A percentile compares a stretch with the other conserved stretches of the same genome.
Conservation (phyloP, 2,888 invertebrate species). For the Cylindroiulus punctatus region DNA sequence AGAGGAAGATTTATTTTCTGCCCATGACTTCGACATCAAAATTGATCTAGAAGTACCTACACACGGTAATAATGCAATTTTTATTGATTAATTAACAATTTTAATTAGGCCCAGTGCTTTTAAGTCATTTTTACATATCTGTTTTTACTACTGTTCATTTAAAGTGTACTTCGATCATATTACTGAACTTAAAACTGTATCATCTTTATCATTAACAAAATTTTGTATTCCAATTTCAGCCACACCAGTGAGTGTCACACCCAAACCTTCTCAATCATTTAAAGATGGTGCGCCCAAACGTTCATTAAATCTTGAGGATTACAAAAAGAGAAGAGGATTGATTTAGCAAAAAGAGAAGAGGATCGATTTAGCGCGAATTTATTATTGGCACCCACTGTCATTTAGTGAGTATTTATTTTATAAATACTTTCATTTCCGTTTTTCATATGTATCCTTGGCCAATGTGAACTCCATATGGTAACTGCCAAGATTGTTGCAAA, state of each 20-base stretch:
- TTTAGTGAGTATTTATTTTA: slow-evolving; percentile 40
- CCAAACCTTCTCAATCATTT: slow-evolving; percentile 76
- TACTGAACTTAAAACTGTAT: too few relatives aligned
- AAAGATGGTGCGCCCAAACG: slow-evolving; percentile 85
- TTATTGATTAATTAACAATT: slow-evolving; percentile 22
- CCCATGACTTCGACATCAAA: slow-evolving; percentile 95
- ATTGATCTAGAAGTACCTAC: slow-evolving; percentile 86
- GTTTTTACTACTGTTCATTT: neutral
- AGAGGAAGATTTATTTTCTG: slow-evolving; percentile 71
- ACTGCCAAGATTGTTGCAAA: neutral
- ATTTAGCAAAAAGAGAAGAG: slow-evolving; percentile 84
- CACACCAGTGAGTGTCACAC: slow-evolving; percentile 76
- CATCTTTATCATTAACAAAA: neutral
- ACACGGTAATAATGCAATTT: slow-evolving; percentile 57
- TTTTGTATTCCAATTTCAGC: slow-evolving; percentile 69
- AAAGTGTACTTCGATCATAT: too few relatives aligned
- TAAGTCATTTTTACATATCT: neutral
- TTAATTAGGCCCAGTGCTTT: too few relatives aligned
- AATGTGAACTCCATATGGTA: neutral
- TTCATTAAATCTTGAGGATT: slow-evolving; percentile 89
- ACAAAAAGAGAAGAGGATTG: slow-evolving; percentile 90
- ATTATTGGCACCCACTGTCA: neutral
- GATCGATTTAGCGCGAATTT: slow-evolving; percentile 75
- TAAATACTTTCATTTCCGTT: slow-evolving; percentile 39
- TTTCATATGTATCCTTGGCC: neutral